Evolutionary conservation across 2,113 vertebrate genomes (phyloP).

Genomic region (Mormoops blainvillei): DNA sequence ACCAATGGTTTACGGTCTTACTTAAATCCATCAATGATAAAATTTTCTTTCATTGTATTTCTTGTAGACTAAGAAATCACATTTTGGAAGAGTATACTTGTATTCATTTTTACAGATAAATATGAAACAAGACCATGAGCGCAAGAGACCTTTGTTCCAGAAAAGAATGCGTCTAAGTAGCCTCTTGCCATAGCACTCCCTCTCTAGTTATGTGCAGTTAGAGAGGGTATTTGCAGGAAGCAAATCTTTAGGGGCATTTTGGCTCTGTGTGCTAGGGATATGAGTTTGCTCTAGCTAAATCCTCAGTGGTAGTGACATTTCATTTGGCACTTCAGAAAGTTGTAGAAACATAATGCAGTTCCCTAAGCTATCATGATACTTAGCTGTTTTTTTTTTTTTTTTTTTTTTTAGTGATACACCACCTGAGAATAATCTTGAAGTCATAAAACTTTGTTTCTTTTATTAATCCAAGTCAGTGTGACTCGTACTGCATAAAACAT

Average conservation of each 20-base stretch:
- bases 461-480: slow-evolving; percentile 51
- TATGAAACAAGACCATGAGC: background rate
- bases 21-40: background rate
- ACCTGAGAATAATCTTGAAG: slow-evolving; percentile 56
- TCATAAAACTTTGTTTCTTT: slow-evolving; percentile 51
- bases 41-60: background rate
- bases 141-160: background rate
- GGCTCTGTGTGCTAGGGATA: background rate
- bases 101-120: slow-evolving; percentile 29
- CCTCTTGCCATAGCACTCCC: background rate
- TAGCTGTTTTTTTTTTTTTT: background rate
- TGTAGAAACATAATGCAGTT: slow-evolving; percentile 7
- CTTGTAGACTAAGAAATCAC: slow-evolving; percentile 3
- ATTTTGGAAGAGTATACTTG: slow-evolving; percentile 32
- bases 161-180: background rate
- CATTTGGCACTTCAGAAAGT: slow-evolving; percentile 32
- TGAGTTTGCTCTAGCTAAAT: slow-evolving; percentile 20
- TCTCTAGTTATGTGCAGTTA: background rate
- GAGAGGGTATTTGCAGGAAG: background rate
- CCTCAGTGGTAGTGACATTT: slow-evolving; percentile 52
- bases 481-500: slow-evolving; percentile 60
- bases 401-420: background rate
- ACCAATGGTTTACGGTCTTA: background rate
- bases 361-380: slow-evolving; percentile 5
- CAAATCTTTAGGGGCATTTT: slow-evolving; percentile 1